Evolutionary conservation across 2,797 vertebrate species (phyloP).

Genomic region (Bucorvus abyssinicus): DNA sequence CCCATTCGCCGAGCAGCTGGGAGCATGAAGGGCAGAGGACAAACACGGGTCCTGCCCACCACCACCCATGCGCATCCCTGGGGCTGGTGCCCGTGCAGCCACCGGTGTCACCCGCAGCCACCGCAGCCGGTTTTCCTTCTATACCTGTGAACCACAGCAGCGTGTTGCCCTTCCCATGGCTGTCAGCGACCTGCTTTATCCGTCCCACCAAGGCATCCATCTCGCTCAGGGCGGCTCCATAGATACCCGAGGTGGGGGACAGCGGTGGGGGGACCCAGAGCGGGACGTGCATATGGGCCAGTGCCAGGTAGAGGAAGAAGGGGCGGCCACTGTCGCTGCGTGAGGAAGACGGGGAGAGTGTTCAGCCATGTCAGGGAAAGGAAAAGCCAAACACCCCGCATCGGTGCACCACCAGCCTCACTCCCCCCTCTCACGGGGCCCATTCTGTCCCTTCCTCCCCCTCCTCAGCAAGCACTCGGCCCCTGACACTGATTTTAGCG

Average conservation of each 20-base stretch:
- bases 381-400: too few species aligned
- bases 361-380: background rate
- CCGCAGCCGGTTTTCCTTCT: accelerated
- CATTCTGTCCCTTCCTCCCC: background rate
- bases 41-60: background rate
- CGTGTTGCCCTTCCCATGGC: slow-evolving; percentile 75
- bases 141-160: slow-evolving; percentile 94
- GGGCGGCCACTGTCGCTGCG: slow-evolving; percentile 80
- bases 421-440: background rate
- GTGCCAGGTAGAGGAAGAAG: slow-evolving; percentile 88
- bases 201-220: slow-evolving; percentile 89
- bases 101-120: accelerated
- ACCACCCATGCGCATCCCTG: accelerated
- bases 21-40: background rate
- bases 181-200: slow-evolving; percentile 78
- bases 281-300: slow-evolving; percentile 95
- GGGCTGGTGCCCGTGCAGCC: background rate
- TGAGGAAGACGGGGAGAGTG: background rate
- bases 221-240: slow-evolving; percentile 81
- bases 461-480: background rate
- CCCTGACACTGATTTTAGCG: background rate
- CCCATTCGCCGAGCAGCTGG: background rate
- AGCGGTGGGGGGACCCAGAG: slow-evolving; percentile 61
- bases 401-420: background rate
- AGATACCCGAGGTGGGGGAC: slow-evolving; percentile 37